phyloP scores from a whole-genome alignment of 2,888 invertebrate species.

The Rhyacophila evoluta region DNA sequence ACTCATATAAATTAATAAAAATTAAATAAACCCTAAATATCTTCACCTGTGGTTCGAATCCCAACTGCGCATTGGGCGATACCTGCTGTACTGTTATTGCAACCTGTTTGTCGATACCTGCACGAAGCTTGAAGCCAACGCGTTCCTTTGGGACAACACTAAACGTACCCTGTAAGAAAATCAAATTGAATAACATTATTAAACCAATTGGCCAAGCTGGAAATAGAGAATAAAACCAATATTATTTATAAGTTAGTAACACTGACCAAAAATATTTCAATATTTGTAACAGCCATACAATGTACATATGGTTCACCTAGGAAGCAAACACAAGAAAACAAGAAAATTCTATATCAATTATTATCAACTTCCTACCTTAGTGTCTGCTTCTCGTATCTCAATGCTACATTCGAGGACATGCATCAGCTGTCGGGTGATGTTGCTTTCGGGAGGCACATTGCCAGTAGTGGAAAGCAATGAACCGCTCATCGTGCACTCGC shows the following conservation, averaged over 20 bases:
- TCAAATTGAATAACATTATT: too few relatives aligned
- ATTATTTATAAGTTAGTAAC: too few relatives aligned
- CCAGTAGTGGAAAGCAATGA: conserved; percentile 58
- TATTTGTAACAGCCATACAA: too few relatives aligned
- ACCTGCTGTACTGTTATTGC: conserved; percentile 89
- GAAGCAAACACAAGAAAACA: too few relatives aligned
- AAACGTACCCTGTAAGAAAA: conserved; percentile 74
- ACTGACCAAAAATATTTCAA: too few relatives aligned
- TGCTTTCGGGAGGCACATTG: neutral
- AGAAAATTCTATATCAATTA: too few relatives aligned
- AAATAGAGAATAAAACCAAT: too few relatives aligned
- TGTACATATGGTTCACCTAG: too few relatives aligned
- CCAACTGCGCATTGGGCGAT: conserved; percentile 64
- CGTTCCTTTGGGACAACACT: conserved; percentile 89
- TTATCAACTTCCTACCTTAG: conserved; percentile 71
- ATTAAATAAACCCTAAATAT: too few relatives aligned
- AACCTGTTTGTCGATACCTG: conserved; percentile 89
- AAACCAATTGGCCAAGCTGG: too few relatives aligned
- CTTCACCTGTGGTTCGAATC: conserved; percentile 50
- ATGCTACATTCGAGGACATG: conserved; percentile 92
- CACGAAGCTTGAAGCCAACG: conserved; percentile 86
- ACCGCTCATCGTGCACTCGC: conserved; percentile 72
- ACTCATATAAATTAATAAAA: too few relatives aligned
- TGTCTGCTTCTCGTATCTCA: conserved; percentile 94
- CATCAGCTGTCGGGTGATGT: conserved; percentile 69